Conservation (phyloP, 1,140 invertebrate genomes). For the Pseudoatta argentina region DNA sequence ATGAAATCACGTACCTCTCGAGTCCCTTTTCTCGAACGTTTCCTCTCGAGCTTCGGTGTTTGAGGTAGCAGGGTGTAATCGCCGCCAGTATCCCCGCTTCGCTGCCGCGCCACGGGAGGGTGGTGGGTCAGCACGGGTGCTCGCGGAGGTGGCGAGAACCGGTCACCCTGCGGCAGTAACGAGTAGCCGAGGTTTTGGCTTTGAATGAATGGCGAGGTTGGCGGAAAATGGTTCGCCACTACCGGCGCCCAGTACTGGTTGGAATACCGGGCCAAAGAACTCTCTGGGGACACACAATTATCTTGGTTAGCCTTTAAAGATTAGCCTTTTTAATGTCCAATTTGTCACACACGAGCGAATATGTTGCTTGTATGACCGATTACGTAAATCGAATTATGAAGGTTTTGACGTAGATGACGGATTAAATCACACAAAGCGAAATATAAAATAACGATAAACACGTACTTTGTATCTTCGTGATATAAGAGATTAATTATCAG, state of each 20-base stretch:
- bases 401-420: neutral
- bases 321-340: neutral
- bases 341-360: too few relatives aligned
- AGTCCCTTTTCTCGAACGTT: conserved; percentile 81
- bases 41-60: conserved; percentile 84
- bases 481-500: neutral
- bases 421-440: neutral
- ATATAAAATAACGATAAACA: neutral
- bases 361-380: neutral
- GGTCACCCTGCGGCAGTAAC: conserved; percentile 80
- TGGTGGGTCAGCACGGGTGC: conserved; percentile 75
- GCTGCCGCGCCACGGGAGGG: conserved; percentile 79
- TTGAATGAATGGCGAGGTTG: conserved; percentile 87
- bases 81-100: conserved; percentile 82
- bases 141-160: conserved; percentile 82
- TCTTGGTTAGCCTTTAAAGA: conserved; percentile 32
- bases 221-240: conserved; percentile 88
- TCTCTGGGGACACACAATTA: conserved; percentile 73
- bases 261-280: conserved; percentile 81
- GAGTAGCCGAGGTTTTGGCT: conserved; percentile 82
- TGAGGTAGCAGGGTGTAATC: conserved; percentile 84
- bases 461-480: neutral
- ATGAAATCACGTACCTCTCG: conserved; percentile 78
- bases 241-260: conserved; percentile 88
- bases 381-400: conserved; percentile 11